Evolutionary conservation across 2,113 vertebrate species (phyloP), one percentile per base, ranked within the genome.

Genomic region (Sebastes fasciatus): DNA sequence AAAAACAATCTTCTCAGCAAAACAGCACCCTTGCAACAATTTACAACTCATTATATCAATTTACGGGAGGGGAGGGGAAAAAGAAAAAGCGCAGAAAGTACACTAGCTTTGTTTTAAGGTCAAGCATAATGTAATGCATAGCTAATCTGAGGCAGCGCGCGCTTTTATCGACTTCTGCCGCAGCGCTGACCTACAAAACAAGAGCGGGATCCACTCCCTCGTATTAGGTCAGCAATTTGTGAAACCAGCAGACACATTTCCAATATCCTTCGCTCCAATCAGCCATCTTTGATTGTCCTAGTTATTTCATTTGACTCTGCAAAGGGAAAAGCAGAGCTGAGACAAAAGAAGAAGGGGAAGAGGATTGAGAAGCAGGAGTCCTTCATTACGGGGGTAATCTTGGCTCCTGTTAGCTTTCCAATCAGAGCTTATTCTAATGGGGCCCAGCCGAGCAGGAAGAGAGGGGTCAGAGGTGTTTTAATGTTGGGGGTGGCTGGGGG

Each of bases 211-310:
- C 75, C 83, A 85, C 81, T 93, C 86, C 58, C 61, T 63, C 83
- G 72, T 90, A 88, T 92, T 86, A 86, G 86, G 92, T 94, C 91
- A 93, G 90, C 90, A 92, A 89, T 92, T 93, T 93, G 88, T 86
- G 89, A 89, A 87, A 79, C 89, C 63, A 34, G 61, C 84, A 84
- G 90, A 92, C 91, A 92, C 85, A 92, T 91, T 93, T 92, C 86
- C 91, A 86, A 93, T 93, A 92, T 89, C 80, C 89, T 93, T 82
- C 76, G 16, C 78, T 91, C 86, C 70, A 91, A 90, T 93, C 91
- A 91, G 80, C 82, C 82, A 83, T 90, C 87, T 88, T 34, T 89
- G 86, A 93, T 92, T 86, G 91, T 88, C 86, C 91, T 75, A 88
- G 85, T 91, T 92, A 89, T 92, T 92, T 88, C 74, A 81, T 92